These are phyloP conservation scores for Ophioderma brevispina DNA, from an alignment of 35 echinoderm and acorn worm species.

Conservation along the genomic window DNA sequence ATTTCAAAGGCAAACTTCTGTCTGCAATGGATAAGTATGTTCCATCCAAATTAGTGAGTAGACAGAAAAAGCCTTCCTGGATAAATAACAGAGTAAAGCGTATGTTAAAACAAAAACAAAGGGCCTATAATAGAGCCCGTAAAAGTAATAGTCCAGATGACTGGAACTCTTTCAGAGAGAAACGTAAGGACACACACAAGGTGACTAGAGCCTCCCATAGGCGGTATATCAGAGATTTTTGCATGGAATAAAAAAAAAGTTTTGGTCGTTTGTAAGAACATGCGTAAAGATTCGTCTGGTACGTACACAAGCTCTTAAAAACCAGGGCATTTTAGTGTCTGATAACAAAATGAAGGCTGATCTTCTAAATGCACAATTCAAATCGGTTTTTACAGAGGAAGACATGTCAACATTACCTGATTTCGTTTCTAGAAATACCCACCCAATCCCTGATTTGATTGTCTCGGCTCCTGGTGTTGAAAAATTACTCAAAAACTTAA, in stretches of 20 bases:
- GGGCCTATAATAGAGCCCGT: not conserved
- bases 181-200: slow-evolving; percentile 29
- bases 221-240: slow-evolving; percentile 18
- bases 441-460: not conserved
- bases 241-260: slow-evolving; percentile 33
- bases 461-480: not conserved
- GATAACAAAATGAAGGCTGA: slow-evolving; percentile 18
- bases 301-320: slow-evolving; percentile 14
- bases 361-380: slow-evolving; percentile 22
- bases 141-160: not conserved
- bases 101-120: not conserved
- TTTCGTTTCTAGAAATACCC: not conserved
- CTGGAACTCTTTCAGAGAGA: slow-evolving; percentile 23
- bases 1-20: not conserved
- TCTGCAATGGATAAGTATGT: not conserved
- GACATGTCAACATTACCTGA: not conserved
- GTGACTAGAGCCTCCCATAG: not conserved
- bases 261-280: slow-evolving; percentile 24
- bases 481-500: not conserved
- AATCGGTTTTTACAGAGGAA: slow-evolving; percentile 23
- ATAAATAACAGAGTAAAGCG: not conserved
- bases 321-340: slow-evolving; percentile 11
- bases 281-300: slow-evolving; percentile 21
- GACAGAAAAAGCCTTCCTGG: not conserved
- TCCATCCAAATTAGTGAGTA: not conserved